Conservation (phyloP, 2,888 invertebrate genomes). For the Anorthoa munda region DNA sequence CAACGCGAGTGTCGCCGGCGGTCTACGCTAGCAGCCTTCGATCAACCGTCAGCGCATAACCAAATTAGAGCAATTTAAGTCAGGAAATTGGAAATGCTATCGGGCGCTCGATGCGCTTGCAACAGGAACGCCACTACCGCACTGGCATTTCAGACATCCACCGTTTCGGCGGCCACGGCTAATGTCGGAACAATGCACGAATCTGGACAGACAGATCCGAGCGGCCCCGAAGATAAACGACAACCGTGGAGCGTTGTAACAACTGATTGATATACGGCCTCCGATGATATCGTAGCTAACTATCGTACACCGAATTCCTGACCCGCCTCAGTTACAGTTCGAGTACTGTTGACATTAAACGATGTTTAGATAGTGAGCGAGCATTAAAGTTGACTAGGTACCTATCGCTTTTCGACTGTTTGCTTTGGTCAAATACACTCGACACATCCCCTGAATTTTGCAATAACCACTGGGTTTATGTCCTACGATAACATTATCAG, state of each 20-base stretch:
- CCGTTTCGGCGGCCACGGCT: constrained; percentile 85
- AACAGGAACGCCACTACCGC: constrained; percentile 82
- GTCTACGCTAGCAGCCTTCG: constrained; percentile 82
- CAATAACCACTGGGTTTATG: constrained; percentile 62
- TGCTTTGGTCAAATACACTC: constrained; percentile 76
- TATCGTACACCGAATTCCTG: constrained; percentile 85
- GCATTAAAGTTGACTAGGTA: constrained; percentile 75
- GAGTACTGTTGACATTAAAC: constrained; percentile 88
- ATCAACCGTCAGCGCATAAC: constrained; percentile 89
- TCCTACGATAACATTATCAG: constrained; percentile 56
- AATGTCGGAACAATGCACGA: constrained; percentile 90
- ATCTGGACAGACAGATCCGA: constrained; percentile 89
- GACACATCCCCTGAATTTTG: constrained; percentile 63
- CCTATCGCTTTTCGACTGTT: constrained; percentile 77
- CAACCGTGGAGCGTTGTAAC: constrained; percentile 88
- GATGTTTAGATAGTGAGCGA: constrained; percentile 84
- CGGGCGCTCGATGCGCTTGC: constrained; percentile 85
- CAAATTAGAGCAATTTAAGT: constrained; percentile 91
- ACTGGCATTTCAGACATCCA: constrained; percentile 89
- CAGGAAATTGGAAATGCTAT: constrained; percentile 91
- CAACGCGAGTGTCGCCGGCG: constrained; percentile 76
- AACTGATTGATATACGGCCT: constrained; percentile 90
- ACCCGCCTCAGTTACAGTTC: constrained; percentile 88
- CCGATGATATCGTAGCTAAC: constrained; percentile 85
- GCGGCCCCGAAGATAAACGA: constrained; percentile 89